Percentiles rank a stretch among this genome's conserved stretches.
phyloP scores from a whole-genome alignment of 2,113 vertebrate species.

The Cnemophilus loriae region DNA sequence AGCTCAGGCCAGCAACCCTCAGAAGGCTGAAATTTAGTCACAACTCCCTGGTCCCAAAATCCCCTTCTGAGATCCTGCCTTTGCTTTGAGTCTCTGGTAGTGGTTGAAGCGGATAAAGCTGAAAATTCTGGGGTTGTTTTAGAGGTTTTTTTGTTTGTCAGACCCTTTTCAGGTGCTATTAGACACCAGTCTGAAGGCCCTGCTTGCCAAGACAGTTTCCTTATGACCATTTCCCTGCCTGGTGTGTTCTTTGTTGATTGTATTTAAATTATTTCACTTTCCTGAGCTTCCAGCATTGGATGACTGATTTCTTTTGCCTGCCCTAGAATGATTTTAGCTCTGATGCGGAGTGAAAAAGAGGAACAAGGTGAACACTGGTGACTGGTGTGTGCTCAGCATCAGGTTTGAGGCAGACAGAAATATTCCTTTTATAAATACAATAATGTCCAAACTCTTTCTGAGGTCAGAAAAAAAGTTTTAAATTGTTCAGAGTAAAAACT shows the following conservation, averaged over 20 bases:
- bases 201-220: neutral
- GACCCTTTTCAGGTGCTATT: neutral
- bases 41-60: neutral
- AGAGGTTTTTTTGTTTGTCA: neutral
- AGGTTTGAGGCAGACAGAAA: neutral
- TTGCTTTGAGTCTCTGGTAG: neutral
- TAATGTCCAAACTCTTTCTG: neutral
- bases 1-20: neutral
- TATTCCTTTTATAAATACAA: neutral
- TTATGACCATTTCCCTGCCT: neutral
- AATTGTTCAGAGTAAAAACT: neutral
- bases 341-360: neutral
- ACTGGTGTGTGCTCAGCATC: neutral
- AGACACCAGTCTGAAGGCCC: neutral
- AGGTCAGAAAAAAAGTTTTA: neutral
- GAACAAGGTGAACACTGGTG: neutral
- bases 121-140: neutral
- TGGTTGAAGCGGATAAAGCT: neutral
- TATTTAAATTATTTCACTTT: neutral
- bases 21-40: neutral
- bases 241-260: neutral
- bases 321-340: neutral
- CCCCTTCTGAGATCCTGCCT: neutral
- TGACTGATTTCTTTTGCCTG: neutral
- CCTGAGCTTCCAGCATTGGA: neutral